phyloP scores from a whole-genome alignment of 2,797 vertebrate genomes.

The Pteropus rufus region DNA sequence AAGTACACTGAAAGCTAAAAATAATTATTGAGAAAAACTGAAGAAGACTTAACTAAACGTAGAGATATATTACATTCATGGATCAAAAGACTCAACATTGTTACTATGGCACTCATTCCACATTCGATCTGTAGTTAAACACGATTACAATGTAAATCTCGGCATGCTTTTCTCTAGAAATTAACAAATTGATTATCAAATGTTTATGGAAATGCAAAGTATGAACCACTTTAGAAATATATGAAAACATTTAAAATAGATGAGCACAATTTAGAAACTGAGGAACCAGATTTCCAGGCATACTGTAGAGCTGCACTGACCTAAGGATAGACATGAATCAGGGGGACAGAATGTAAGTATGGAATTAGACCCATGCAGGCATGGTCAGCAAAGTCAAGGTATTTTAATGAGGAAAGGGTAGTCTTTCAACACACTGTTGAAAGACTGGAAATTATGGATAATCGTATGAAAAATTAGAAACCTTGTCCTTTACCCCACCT shows the following conservation, averaged over 20 bases:
- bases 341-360: background rate
- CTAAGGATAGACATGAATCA: background rate
- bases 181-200: background rate
- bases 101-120: background rate
- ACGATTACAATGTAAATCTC: background rate
- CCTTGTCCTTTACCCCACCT: background rate
- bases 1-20: background rate
- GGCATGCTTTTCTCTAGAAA: background rate
- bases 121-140: background rate
- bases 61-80: background rate
- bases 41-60: background rate
- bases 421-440: background rate
- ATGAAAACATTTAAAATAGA: background rate
- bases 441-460: background rate
- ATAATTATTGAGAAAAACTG: background rate
- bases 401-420: background rate
- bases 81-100: background rate
- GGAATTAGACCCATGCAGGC: background rate
- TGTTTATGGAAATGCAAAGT: background rate
- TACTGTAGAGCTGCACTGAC: background rate
- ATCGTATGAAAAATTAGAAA: background rate
- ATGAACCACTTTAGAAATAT: background rate
- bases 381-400: background rate
- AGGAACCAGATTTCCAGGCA: background rate
- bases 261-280: background rate